A percentile compares a stretch with the other conserved stretches of the same genome.
Conservation (phyloP, 2,113 vertebrate species). For the Aspiorhynchus laticeps region DNA sequence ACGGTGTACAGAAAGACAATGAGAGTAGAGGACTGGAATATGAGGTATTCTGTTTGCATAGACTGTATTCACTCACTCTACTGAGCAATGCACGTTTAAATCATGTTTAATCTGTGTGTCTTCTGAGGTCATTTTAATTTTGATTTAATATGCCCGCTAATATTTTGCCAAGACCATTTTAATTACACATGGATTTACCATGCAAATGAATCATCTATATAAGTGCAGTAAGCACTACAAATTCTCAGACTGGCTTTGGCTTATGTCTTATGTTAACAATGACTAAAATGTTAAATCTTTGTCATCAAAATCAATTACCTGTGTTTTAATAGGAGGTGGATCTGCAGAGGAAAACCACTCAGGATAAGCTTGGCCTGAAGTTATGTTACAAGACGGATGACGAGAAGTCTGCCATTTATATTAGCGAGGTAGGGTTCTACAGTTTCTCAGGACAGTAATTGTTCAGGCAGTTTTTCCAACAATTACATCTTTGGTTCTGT, state of each 20-base stretch:
- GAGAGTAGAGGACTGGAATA: conserved; percentile 92
- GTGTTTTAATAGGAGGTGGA: conserved; percentile 84
- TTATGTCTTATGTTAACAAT: background rate
- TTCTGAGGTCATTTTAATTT: conserved; percentile 25
- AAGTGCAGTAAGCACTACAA: background rate
- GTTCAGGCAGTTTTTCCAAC: background rate
- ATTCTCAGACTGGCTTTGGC: conserved; percentile 40
- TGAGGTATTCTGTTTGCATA: conserved; percentile 78
- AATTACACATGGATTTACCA: background rate
- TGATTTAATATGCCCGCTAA: background rate
- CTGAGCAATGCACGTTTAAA: background rate
- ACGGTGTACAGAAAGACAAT: conserved; percentile 86
- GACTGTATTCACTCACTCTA: background rate
- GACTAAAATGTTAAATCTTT: background rate
- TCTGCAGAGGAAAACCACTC: conserved; percentile 86
- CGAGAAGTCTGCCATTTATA: conserved; percentile 92
- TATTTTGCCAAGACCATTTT: background rate
- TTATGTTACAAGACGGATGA: conserved; percentile 93
- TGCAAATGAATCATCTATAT: background rate
- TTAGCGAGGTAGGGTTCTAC: conserved; percentile 84
- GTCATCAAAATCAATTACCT: background rate
- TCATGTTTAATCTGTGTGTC: background rate
- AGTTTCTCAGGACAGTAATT: background rate
- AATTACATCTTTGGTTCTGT: background rate
- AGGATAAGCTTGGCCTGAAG: conserved; percentile 93